These are phyloP conservation scores for Indicator indicator DNA, from an alignment of 2,113 vertebrate genomes.

Conservation along the genomic window DNA sequence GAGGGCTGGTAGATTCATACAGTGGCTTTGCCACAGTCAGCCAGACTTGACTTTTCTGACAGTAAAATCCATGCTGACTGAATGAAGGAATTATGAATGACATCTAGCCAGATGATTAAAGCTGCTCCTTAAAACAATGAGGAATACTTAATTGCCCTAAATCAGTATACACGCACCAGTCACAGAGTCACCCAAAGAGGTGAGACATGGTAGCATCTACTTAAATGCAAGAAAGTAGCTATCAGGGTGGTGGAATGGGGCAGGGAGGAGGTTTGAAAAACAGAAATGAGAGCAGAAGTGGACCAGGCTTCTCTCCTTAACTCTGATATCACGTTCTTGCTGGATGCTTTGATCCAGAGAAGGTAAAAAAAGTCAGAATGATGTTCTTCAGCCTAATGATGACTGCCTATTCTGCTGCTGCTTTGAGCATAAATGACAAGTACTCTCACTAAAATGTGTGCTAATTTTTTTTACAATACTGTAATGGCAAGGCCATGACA, in stretches of 20 bases:
- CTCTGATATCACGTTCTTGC: not conserved
- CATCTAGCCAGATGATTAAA: not conserved
- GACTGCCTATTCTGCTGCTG: not conserved
- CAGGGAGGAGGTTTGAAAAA: not conserved
- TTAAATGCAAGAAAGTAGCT: not conserved
- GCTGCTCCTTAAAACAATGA: not conserved
- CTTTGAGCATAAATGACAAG: not conserved
- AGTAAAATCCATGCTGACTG: not conserved
- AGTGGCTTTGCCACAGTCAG: not conserved
- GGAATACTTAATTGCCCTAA: not conserved
- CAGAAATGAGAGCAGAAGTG: not conserved
- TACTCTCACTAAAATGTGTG: accelerated
- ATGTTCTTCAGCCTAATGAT: not conserved
- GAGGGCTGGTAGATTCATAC: not conserved
- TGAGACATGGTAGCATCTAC: not conserved
- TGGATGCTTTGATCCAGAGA: not conserved
- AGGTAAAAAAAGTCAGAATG: not conserved
- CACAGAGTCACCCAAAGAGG: not conserved
- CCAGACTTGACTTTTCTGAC: not conserved
- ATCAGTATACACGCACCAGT: not conserved
- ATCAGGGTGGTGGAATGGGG: not conserved
- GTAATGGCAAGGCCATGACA: no score
- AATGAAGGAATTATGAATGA: not conserved
- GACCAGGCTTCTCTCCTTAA: accelerated
- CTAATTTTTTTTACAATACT: not conserved